Percentiles rank a stretch among this genome's conserved stretches.
Evolutionary conservation across 1,140 invertebrate species (phyloP).

Genomic region (Leptinotarsa defecta): DNA sequence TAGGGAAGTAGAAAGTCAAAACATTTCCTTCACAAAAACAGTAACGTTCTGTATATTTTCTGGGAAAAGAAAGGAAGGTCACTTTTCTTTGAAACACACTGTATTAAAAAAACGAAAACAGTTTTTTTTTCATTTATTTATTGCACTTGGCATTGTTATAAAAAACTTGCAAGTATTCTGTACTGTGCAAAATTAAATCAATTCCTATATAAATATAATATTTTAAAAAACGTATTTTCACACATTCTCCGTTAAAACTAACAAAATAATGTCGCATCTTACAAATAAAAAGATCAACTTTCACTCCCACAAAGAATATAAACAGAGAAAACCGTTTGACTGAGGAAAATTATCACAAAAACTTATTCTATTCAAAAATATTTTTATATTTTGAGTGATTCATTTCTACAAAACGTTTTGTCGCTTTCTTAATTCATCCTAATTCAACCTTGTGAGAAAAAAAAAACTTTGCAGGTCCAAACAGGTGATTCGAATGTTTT

Average conservation of each 20-base stretch:
- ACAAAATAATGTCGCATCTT: conserved; percentile 1
- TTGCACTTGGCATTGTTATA: conserved; percentile 14
- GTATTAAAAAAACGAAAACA: too few relatives aligned
- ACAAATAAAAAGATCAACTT: background rate
- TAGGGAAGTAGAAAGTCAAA: too few relatives aligned
- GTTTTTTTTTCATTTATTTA: conserved; percentile 17
- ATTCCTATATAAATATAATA: conserved; percentile 17
- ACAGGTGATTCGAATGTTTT: too few relatives aligned
- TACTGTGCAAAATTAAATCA: conserved; percentile 12
- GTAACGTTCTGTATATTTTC: too few relatives aligned
- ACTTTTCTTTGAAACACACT: too few relatives aligned
- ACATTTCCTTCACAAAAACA: too few relatives aligned
- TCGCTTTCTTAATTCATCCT: too few relatives aligned
- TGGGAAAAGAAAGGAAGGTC: too few relatives aligned
- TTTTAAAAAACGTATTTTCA: conserved; percentile 14
- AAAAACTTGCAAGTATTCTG: conserved; percentile 13
- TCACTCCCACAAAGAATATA: background rate
- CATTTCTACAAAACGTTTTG: too few relatives aligned
- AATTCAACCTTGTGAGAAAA: too few relatives aligned
- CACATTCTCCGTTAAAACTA: background rate
- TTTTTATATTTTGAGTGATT: too few relatives aligned
- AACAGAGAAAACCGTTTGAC: background rate
- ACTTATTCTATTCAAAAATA: background rate
- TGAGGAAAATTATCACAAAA: conserved; percentile 1
- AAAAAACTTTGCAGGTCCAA: too few relatives aligned